Conservation (phyloP, 30 jellyfish, hydroid and myxozoan genomes). For the Aurelia aurita region DNA sequence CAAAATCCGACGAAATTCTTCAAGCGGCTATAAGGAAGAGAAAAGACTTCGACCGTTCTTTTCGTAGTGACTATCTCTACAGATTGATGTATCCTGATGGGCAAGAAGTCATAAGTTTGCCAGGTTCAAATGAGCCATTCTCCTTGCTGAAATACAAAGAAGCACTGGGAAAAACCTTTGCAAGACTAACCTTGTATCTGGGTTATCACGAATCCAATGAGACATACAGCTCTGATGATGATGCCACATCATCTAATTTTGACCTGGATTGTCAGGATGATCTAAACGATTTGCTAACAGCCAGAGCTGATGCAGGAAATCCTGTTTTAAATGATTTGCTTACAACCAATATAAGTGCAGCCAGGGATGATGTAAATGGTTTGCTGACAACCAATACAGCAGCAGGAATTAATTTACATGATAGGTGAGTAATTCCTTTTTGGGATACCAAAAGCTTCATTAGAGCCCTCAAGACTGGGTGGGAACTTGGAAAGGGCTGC, state of each 20-base stretch:
- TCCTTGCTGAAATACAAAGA: conserved; percentile 58
- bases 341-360: conserved; percentile 40
- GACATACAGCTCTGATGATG: conserved; percentile 48
- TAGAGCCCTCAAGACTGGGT: too few species aligned
- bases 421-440: conserved; percentile 28
- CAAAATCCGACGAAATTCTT: conserved; percentile 54
- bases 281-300: conserved; percentile 26
- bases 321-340: conserved; percentile 26
- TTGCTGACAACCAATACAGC: conserved; percentile 18
- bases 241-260: conserved; percentile 48
- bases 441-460: too few species aligned
- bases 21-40: conserved; percentile 60
- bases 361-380: conserved; percentile 52
- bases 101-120: conserved; percentile 64
- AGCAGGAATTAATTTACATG: conserved; percentile 38
- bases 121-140: conserved; percentile 63
- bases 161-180: conserved; percentile 68
- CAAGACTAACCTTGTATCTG: conserved; percentile 27
- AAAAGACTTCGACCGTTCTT: conserved; percentile 48
- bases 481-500: too few species aligned
- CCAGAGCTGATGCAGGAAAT: conserved; percentile 39
- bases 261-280: conserved; percentile 32
- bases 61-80: conserved; percentile 53
- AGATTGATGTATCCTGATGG: conserved; percentile 60
- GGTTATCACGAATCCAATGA: conserved; percentile 40